A percentile compares a stretch with the other conserved stretches of the same genome.
Evolutionary conservation across 2,113 vertebrate species (phyloP).

Genomic region (Apteryx mantelli): DNA sequence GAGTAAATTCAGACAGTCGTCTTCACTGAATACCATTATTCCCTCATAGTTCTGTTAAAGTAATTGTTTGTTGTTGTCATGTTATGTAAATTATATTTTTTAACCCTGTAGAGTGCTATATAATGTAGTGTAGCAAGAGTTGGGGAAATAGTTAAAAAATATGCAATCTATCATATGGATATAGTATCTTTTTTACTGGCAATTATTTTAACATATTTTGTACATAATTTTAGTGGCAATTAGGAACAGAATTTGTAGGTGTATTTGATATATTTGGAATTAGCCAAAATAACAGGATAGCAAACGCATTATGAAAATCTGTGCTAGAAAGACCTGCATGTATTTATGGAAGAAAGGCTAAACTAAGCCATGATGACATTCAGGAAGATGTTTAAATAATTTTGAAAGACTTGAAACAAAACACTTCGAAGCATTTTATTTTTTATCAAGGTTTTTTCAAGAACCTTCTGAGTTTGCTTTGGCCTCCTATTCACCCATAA

Average conservation of each 20-base stretch:
- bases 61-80: not conserved
- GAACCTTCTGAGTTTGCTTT: not conserved
- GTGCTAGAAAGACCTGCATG: not conserved
- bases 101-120: not conserved
- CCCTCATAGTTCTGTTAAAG: not conserved
- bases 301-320: not conserved
- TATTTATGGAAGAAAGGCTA: not conserved
- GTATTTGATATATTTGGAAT: not conserved
- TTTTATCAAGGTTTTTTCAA: slow-evolving; percentile 16
- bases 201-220: not conserved
- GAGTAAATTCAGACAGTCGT: not conserved
- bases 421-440: slow-evolving; percentile 35
- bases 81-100: not conserved
- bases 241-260: not conserved
- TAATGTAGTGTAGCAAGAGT: not conserved
- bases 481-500: not conserved
- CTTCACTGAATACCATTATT: not conserved
- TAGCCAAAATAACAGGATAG: not conserved
- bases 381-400: not conserved
- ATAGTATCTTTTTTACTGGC: not conserved
- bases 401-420: slow-evolving; percentile 11
- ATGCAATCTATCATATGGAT: not conserved
- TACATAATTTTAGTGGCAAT: not conserved
- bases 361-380: not conserved
- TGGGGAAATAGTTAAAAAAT: not conserved